Evolutionary conservation across 2,888 invertebrate species (phyloP), one percentile per base, ranked within the genome.

Genomic region (Chaetogeoica ovagalla): DNA sequence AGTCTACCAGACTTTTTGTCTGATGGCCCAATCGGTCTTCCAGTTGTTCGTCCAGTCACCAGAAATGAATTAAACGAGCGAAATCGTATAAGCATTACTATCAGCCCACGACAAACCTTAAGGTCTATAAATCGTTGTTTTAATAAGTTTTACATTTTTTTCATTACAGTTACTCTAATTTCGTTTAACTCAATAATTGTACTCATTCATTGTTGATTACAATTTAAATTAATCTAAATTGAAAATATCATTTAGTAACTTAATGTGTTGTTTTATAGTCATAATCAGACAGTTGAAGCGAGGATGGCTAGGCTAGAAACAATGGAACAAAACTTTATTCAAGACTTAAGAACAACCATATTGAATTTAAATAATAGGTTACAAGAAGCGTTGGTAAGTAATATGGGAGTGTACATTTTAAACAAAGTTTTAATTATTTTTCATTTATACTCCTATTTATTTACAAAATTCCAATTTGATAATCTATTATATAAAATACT

Each of bases 1-100:
- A 83, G 71, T 83, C 86, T 92, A 82, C 92, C 92, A 3, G 92
- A 92, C 84, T 92, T 92, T 85, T 87, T 92, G 52, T 91, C 91
- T 3, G 92, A 92, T 84, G 91, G 91, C 8, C 91, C 92, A 30
- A 88, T 89, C 83, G 86, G 86, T 59, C 77, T 76, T 0, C 82
- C 73, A 17, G 81, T 66, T 52, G 48, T 75, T 77, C 63, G 68
- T 23, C 76, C 77, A 17, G 77, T 79, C 39, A 60, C 76, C n/a
- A 52, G 70, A 8, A 70, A 55, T 55, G 77, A 79, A 79, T 57
- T 13, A 63, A 63, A 62, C 7, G 77, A 79, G 43, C 37, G 77
- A 23, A 79, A 79, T 39, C 77, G 77, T 55, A 79, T 79, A 48
- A 70, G 70, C 77, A 79, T 70, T 30, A 79, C 62, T 6, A 79